Evolutionary conservation across 2,888 invertebrate genomes (phyloP), one percentile per base, ranked within the genome.

Genomic region (Caenorhabditis zanzibari): DNA sequence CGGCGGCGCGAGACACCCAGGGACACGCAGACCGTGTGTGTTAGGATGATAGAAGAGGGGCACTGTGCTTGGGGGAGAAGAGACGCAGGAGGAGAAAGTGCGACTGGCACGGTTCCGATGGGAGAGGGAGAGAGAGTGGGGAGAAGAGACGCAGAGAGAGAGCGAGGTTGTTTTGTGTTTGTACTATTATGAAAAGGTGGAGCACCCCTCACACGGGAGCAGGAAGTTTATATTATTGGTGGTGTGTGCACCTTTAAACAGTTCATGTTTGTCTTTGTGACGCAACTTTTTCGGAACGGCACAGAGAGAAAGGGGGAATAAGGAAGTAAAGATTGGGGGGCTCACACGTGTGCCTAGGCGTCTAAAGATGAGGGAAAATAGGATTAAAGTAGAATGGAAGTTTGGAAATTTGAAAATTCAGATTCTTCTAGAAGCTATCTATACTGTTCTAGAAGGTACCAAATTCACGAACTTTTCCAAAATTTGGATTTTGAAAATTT

Each of bases 81-180:
- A 77, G 63, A 77, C 77, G 77, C 77, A 77, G 77, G 49, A 26
- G n/a, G 71, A 12, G 63, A 22, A 72, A 63, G 77, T 58, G 69
- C 49, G 69, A 32, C 77, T 77, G 77, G 77, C 77, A 77, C 69
- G 61, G 77, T 47, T 61, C 47, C 58, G 24, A 38, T 44, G 52
- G 66, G 52, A 12, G 52, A 32, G 19, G 12, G 52, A 16, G 35
- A 35, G 52, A 12, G 19, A 24, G 59, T 6, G 19, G 64, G 28
- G 47, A 14, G n/a, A n/a, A n/a, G 47, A 47, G 47, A 47, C 47
- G 19, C 28, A 19, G 28, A 54, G 68, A 19, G 28, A 54, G 68
- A 68, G 49, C 32, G n/a, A 3, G 26, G 44, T 7, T 28, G 19
- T 22, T 32, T 44, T 68, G 35, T 68, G 24, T 66, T 22, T 64